phyloP scores from a whole-genome alignment of 1,140 invertebrate species.

The Melipona quadrifasciata region DNA sequence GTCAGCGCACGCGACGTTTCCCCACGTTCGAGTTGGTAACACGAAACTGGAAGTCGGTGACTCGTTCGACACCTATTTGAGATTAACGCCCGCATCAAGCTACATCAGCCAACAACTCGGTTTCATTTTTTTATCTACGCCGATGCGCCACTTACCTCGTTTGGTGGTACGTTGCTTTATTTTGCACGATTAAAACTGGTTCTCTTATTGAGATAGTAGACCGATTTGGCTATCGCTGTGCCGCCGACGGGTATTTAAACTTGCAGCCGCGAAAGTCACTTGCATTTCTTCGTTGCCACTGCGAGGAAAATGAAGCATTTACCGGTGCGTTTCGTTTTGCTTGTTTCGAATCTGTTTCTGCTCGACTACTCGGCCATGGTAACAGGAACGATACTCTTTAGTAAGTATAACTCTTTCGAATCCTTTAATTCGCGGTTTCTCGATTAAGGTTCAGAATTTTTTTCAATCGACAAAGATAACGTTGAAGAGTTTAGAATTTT shows the following conservation, averaged over 20 bases:
- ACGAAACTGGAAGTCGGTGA: no score
- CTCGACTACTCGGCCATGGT: neutral
- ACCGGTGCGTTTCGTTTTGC: neutral
- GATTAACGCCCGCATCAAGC: no score
- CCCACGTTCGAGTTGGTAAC: no score
- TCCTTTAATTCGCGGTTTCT: neutral
- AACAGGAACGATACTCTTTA: neutral
- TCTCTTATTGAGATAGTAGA: slow-evolving; percentile 20
- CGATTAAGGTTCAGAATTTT: no score
- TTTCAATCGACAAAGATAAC: no score
- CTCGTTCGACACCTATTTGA: no score
- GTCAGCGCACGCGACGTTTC: neutral
- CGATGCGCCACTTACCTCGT: slow-evolving; percentile 27
- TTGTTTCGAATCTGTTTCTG: neutral
- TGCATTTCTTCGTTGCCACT: slow-evolving; percentile 2
- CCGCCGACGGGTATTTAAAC: slow-evolving; percentile 30
- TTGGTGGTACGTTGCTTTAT: slow-evolving; percentile 16
- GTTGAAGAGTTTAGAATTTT: no score
- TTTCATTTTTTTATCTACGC: slow-evolving; percentile 19
- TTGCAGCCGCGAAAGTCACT: neutral
- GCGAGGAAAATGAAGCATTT: slow-evolving; percentile 5
- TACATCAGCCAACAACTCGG: neutral
- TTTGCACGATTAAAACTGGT: slow-evolving; percentile 25
- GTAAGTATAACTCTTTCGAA: slow-evolving; percentile 11
- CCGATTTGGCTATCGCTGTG: slow-evolving; percentile 10